Percentiles rank a stretch among this genome's conserved stretches.
These are phyloP conservation scores for Chaetodon trifasciatus DNA, from an alignment of 2,797 vertebrate species.

Conservation along the genomic window DNA sequence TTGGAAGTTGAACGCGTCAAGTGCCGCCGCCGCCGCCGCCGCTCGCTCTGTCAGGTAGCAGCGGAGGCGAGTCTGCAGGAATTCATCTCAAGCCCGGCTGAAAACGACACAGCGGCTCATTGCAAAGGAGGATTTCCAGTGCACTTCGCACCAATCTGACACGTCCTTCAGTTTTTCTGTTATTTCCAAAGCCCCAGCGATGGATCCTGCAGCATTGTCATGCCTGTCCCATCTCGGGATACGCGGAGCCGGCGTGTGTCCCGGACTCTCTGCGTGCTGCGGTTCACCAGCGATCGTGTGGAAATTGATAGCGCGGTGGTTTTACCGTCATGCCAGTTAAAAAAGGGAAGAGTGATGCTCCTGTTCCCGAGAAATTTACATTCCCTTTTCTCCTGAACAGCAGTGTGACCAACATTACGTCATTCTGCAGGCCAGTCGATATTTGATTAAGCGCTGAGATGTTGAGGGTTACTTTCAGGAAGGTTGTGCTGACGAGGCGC, in stretches of 20 bases:
- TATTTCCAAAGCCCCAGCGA: neutral
- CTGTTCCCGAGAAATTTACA: slow-evolving; percentile 35
- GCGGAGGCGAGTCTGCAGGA: slow-evolving; percentile 61
- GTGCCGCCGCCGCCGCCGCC: slow-evolving; percentile 54
- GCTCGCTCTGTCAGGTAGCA: slow-evolving; percentile 69
- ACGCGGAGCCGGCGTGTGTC: slow-evolving; percentile 58
- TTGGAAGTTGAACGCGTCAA: slow-evolving; percentile 81
- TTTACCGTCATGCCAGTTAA: slow-evolving; percentile 17
- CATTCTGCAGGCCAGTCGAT: slow-evolving; percentile 94
- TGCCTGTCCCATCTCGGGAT: slow-evolving; percentile 78
- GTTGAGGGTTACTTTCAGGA: slow-evolving; percentile 84
- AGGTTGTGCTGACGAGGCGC: slow-evolving; percentile 89
- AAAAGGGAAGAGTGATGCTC: slow-evolving; percentile 31
- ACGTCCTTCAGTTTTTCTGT: neutral
- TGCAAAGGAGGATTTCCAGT: slow-evolving; percentile 16
- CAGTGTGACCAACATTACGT: slow-evolving; percentile 89
- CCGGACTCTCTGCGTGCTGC: slow-evolving; percentile 57
- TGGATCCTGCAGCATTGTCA: slow-evolving; percentile 61
- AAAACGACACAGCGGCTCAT: neutral
- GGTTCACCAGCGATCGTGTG: slow-evolving; percentile 52
- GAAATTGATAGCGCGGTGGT: slow-evolving; percentile 32
- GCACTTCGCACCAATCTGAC: slow-evolving; percentile 7
- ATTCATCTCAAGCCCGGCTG: slow-evolving; percentile 30
- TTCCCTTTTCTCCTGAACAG: slow-evolving; percentile 57
- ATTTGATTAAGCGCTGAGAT: slow-evolving; percentile 91